A percentile compares a stretch with the other conserved stretches of the same genome.
Evolutionary conservation across 2,797 vertebrate species (phyloP).

Genomic region (Liasis olivaceus): DNA sequence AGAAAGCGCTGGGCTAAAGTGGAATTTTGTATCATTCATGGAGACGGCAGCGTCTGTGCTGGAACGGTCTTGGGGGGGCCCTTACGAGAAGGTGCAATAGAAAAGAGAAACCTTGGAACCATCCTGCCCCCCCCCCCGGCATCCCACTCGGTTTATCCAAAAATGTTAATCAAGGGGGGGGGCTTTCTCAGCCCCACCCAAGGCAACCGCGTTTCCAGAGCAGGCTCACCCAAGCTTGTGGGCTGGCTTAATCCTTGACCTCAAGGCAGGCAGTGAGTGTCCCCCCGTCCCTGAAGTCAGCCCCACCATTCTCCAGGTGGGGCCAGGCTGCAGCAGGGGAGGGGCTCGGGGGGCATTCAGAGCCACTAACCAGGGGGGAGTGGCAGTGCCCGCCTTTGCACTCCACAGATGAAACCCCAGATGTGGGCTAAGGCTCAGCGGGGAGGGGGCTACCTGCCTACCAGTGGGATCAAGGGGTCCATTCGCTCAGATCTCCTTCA

Average conservation of each 20-base stretch:
- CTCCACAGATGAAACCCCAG: neutral
- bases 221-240: neutral
- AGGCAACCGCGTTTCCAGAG: neutral
- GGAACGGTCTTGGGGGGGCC: neutral
- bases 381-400: neutral
- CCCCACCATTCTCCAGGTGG: neutral
- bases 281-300: neutral
- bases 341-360: neutral
- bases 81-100: no score
- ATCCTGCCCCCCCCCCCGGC: neutral
- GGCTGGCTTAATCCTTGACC: no score
- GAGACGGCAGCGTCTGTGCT: neutral
- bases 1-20: neutral
- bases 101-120: no score
- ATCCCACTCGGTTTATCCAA: no score
- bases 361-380: neutral
- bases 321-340: neutral
- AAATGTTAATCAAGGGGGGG: no score
- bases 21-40: neutral
- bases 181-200: neutral
- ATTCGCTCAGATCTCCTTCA: no score
- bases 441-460: neutral
- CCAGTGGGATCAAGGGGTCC: neutral
- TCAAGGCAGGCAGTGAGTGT: no score
- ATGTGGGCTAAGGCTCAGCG: neutral